Conservation (phyloP, 2,797 vertebrate genomes). For the Siniperca obscura region DNA sequence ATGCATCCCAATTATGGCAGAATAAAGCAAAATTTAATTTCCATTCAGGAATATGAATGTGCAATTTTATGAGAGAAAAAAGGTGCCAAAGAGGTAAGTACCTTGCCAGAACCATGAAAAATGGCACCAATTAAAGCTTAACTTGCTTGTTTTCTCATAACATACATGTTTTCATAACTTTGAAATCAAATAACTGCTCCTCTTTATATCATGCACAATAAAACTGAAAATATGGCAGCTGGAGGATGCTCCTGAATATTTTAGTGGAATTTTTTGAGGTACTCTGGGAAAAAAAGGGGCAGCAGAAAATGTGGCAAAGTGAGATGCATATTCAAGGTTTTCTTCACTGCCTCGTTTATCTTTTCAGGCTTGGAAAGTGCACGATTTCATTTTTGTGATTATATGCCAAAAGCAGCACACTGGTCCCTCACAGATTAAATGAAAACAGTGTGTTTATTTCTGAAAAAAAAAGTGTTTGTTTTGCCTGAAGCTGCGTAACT, state of each 20-base stretch:
- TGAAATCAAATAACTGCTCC: slow-evolving; percentile 99
- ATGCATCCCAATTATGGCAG: slow-evolving; percentile 85
- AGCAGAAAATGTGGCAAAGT: slow-evolving; percentile 84
- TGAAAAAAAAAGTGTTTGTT: slow-evolving; percentile 62
- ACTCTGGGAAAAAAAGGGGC: slow-evolving; percentile 76
- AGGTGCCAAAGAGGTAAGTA: slow-evolving; percentile 96
- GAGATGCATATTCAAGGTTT: slow-evolving; percentile 90
- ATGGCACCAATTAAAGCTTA: slow-evolving; percentile 98
- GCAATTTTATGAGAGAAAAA: slow-evolving; percentile 92
- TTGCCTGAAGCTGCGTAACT: slow-evolving; percentile 77
- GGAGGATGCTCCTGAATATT: slow-evolving; percentile 95
- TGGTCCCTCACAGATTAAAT: slow-evolving; percentile 93
- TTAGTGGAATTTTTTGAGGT: slow-evolving; percentile 92
- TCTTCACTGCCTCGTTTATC: slow-evolving; percentile 92
- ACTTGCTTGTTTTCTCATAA: slow-evolving; percentile 99
- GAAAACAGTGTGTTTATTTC: slow-evolving; percentile 87
- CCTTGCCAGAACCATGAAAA: slow-evolving; percentile 96
- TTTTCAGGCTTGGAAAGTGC: slow-evolving; percentile 89
- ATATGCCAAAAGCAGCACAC: slow-evolving; percentile 91
- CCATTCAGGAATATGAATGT: slow-evolving; percentile 95
- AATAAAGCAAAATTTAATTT: slow-evolving; percentile 85
- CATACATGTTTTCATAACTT: slow-evolving; percentile 99
- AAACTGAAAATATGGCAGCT: slow-evolving; percentile 92
- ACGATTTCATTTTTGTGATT: slow-evolving; percentile 94
- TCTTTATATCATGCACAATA: slow-evolving; percentile 97